A percentile compares a stretch with the other conserved stretches of the same genome.
These are phyloP conservation scores for Tachypleus tridentatus DNA, from an alignment of 1,140 invertebrate species.

Conservation along the genomic window DNA sequence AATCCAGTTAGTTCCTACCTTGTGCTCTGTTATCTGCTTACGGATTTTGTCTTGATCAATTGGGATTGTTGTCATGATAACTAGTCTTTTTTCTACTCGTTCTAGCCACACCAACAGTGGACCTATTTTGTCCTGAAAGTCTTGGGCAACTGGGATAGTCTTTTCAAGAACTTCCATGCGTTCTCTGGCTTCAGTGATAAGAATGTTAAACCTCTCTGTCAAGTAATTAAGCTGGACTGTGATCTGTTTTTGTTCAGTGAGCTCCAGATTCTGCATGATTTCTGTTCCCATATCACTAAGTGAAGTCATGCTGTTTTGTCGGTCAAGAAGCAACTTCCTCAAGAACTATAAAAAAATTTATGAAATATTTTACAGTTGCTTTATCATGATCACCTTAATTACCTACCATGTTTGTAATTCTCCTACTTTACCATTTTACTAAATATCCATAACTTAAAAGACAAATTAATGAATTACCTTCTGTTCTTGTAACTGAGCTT, in stretches of 20 bases:
- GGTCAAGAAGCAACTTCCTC: conserved; percentile 88
- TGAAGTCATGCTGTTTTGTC: conserved; percentile 82
- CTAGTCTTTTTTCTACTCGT: conserved; percentile 68
- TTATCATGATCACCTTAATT: no score
- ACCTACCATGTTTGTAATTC: no score
- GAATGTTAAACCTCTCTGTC: conserved; percentile 66
- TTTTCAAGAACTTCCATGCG: conserved; percentile 75
- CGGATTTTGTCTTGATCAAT: conserved; percentile 90
- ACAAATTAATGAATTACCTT: conserved; percentile 34
- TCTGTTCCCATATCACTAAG: conserved; percentile 76
- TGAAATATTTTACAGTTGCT: no score
- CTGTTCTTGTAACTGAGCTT: conserved; percentile 88
- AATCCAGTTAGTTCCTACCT: conserved; percentile 31
- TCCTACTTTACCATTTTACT: no score
- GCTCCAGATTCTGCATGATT: conserved; percentile 66
- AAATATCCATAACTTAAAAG: no score
- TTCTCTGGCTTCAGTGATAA: conserved; percentile 65
- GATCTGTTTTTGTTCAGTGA: conserved; percentile 67
- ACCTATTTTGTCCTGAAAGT: conserved; percentile 66
- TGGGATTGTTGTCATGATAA: conserved; percentile 75
- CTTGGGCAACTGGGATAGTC: conserved; percentile 70
- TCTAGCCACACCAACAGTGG: conserved; percentile 87
- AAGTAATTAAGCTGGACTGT: conserved; percentile 77
- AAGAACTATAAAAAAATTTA: conserved; percentile 48
- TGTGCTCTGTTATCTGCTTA: conserved; percentile 69